A percentile compares a stretch with the other conserved stretches of the same genome.
These are phyloP conservation scores for Trachops cirrhosus DNA, from an alignment of 2,797 vertebrate species.

Conservation along the genomic window DNA sequence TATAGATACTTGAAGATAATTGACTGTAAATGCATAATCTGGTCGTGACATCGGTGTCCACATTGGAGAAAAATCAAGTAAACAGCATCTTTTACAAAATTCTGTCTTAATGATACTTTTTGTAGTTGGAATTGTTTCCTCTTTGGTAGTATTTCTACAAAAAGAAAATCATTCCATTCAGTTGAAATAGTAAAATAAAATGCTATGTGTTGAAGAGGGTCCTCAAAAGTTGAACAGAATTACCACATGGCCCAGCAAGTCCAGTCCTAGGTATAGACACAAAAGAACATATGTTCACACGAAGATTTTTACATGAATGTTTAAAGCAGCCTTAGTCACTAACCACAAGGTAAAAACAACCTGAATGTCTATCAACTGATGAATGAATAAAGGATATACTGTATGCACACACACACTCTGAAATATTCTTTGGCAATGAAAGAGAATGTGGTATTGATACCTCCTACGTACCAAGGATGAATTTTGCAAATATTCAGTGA, in stretches of 20 bases:
- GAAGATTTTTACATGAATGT: not conserved
- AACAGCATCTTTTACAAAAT: not conserved
- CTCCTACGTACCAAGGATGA: not conserved
- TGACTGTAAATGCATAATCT: not conserved
- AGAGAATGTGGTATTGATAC: not conserved
- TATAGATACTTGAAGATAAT: not conserved
- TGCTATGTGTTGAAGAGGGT: not conserved
- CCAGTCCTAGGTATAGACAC: not conserved
- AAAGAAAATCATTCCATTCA: not conserved
- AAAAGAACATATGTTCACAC: not conserved
- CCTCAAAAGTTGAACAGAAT: constrained; percentile 12
- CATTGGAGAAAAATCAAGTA: not conserved
- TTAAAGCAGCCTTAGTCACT: not conserved
- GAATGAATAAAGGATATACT: not conserved
- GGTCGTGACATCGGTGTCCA: not conserved
- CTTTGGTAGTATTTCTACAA: not conserved
- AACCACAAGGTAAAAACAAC: not conserved
- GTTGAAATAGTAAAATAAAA: not conserved
- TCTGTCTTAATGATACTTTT: not conserved
- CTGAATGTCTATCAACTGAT: not conserved
- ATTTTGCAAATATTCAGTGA: not conserved
- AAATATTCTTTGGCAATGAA: not conserved
- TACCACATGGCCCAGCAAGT: not conserved
- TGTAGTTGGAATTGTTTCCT: not conserved
- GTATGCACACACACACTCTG: not conserved